These are phyloP conservation scores for Rhinopomastus cyanomelas DNA, from an alignment of 2,113 vertebrate genomes.

Conservation along the genomic window DNA sequence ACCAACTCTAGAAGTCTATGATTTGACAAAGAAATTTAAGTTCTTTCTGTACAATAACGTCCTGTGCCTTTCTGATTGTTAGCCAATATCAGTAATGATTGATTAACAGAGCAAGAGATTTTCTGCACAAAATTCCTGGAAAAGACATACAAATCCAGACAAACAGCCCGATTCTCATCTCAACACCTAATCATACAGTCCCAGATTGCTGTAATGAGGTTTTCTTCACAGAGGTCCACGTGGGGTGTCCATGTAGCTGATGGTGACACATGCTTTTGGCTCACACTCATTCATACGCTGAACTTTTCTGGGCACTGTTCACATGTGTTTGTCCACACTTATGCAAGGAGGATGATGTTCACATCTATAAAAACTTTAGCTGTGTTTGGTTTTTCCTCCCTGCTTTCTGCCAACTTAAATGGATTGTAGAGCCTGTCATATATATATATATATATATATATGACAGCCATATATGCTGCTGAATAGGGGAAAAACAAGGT, in stretches of 20 bases:
- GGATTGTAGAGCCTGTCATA: too few relatives aligned
- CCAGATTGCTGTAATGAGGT: background rate
- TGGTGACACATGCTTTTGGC: background rate
- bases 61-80: constrained; percentile 25
- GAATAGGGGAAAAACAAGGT: background rate
- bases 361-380: background rate
- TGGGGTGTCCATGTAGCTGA: background rate
- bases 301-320: constrained; percentile 21
- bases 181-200: background rate
- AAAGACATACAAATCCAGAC: background rate
- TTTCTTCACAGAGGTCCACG: background rate
- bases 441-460: too few relatives aligned
- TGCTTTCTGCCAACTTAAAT: too few relatives aligned
- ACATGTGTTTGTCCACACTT: background rate
- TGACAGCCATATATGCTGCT: background rate
- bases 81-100: background rate
- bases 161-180: background rate
- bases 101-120: constrained; percentile 1
- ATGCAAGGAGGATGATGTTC: background rate
- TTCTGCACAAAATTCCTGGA: background rate
- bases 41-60: background rate
- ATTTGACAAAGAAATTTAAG: background rate
- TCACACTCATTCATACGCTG: constrained; percentile 19
- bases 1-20: background rate
- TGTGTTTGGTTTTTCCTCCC: too few relatives aligned